phyloP scores from a whole-genome alignment of 2,113 vertebrate species.

The Eretmochelys imbricata region DNA sequence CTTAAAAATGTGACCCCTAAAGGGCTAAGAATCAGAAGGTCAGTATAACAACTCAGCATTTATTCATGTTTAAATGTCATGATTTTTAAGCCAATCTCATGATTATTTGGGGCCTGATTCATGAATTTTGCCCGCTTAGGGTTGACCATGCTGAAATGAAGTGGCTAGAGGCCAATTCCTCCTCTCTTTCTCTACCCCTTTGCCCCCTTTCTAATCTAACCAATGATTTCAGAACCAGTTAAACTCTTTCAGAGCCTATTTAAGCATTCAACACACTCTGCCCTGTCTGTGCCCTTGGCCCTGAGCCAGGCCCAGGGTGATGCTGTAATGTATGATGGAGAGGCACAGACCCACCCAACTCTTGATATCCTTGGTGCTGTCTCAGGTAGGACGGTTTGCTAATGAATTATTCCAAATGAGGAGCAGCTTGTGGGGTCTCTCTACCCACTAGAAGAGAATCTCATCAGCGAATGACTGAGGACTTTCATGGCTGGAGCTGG shows the following conservation, averaged over 20 bases:
- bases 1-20: slow-evolving; percentile 35
- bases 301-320: slow-evolving; percentile 11
- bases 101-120: slow-evolving; percentile 64
- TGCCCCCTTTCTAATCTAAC: slow-evolving; percentile 39
- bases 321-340: not conserved
- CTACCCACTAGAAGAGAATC: not conserved
- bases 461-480: not conserved
- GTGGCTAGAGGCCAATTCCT: slow-evolving; percentile 61
- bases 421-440: not conserved
- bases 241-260: slow-evolving; percentile 20
- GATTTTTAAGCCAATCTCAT: slow-evolving; percentile 42
- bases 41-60: slow-evolving; percentile 51
- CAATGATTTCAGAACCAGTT: slow-evolving; percentile 39
- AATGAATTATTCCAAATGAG: not conserved
- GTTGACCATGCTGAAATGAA: slow-evolving; percentile 68
- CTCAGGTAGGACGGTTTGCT: not conserved
- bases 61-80: slow-evolving; percentile 56
- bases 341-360: not conserved
- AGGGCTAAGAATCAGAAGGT: slow-evolving; percentile 41
- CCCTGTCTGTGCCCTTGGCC: slow-evolving; percentile 19
- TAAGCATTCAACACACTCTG: not conserved
- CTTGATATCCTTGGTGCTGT: not conserved
- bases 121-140: slow-evolving; percentile 69
- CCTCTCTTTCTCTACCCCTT: slow-evolving; percentile 28
- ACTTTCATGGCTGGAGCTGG: not conserved